Percentiles rank a stretch among this genome's conserved stretches.
phyloP scores from a whole-genome alignment of 2,113 vertebrate species.

The Ia io region DNA sequence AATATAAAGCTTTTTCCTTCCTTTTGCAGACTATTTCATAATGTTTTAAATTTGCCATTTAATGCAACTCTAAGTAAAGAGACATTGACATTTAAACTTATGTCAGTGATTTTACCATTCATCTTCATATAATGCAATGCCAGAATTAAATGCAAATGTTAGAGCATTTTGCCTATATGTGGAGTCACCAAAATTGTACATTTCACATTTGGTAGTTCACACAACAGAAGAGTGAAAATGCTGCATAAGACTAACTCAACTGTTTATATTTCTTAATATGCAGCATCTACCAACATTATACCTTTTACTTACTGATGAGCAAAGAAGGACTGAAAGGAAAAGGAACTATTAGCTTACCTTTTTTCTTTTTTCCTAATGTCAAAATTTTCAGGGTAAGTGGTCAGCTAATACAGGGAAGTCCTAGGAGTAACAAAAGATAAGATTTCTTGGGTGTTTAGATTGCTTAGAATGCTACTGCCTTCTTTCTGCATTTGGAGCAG shows the following conservation, averaged over 20 bases:
- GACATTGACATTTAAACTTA: background rate
- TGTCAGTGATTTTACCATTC: background rate
- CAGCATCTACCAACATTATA: background rate
- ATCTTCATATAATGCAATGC: background rate
- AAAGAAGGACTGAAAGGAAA: background rate
- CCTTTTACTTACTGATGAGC: background rate
- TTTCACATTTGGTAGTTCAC: background rate
- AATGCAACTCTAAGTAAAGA: background rate
- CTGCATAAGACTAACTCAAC: background rate
- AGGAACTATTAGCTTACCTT: background rate
- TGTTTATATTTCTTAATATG: background rate
- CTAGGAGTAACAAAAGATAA: background rate
- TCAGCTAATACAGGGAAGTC: background rate
- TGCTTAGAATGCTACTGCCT: background rate
- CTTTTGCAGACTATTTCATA: background rate
- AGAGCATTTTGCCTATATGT: background rate
- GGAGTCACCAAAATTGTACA: background rate
- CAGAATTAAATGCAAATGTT: conserved; percentile 1
- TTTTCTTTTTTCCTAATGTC: background rate
- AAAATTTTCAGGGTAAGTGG: background rate
- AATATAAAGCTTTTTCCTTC: background rate
- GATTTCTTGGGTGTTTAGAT: background rate
- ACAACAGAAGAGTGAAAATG: background rate
- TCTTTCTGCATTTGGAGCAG: background rate
- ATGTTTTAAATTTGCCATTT: conserved; percentile 8